A percentile compares a stretch with the other conserved stretches of the same genome.
Evolutionary conservation across 1,140 invertebrate genomes (phyloP).

Genomic region (Drosophila paulistorum): DNA sequence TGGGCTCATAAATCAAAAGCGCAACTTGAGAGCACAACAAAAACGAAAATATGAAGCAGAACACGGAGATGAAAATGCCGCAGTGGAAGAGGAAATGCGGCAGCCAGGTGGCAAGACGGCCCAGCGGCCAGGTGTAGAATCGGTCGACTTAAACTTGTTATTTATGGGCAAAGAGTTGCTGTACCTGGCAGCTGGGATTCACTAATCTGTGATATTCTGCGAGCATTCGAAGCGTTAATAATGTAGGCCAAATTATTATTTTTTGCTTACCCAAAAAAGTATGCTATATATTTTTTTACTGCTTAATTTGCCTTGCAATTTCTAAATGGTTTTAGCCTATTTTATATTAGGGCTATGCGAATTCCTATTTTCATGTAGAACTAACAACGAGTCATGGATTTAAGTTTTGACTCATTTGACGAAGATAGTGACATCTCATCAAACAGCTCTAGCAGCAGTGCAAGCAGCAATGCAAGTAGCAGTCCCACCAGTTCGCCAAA

Average conservation of each 20-base stretch:
- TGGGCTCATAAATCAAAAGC: conserved; percentile 66
- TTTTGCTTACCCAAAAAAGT: conserved; percentile 7
- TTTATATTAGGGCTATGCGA: background rate
- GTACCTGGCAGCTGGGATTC: conserved; percentile 27
- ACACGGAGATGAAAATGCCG: conserved; percentile 41
- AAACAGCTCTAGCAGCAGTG: conserved; percentile 8
- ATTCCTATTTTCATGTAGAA: background rate
- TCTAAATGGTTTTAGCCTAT: conserved; percentile 31
- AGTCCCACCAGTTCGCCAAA: conserved; percentile 19
- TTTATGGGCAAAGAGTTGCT: conserved; percentile 64
- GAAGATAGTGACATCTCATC: conserved; percentile 49
- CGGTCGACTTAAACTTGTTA: conserved; percentile 63
- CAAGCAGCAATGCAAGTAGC: conserved; percentile 22
- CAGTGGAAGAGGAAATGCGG: conserved; percentile 44
- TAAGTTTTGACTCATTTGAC: background rate
- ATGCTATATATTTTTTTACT: conserved; percentile 9
- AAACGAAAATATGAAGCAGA: conserved; percentile 15
- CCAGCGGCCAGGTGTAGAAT: conserved; percentile 51
- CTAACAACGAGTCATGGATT: background rate
- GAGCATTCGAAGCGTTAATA: conserved; percentile 15
- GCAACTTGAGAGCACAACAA: conserved; percentile 38
- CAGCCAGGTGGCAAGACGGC: conserved; percentile 14
- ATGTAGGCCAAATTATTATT: background rate
- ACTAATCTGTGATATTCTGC: conserved; percentile 1
- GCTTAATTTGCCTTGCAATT: conserved; percentile 13